A percentile compares a stretch with the other conserved stretches of the same genome.
phyloP scores from a whole-genome alignment of 2,113 vertebrate genomes.

The Phaethon lepturus region DNA sequence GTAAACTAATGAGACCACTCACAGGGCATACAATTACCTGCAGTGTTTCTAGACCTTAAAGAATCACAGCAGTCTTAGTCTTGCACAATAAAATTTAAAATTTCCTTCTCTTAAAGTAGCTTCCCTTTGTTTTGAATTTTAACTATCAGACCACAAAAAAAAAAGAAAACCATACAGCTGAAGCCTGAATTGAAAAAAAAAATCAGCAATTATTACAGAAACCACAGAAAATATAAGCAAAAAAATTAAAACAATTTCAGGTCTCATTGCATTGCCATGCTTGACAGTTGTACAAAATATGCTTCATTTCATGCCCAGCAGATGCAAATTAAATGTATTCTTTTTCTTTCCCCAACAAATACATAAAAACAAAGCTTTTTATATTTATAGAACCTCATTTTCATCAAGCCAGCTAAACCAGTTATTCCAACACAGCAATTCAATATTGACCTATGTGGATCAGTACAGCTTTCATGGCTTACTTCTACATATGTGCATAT shows the following conservation, averaged over 20 bases:
- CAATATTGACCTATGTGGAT: background rate
- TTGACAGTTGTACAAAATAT: background rate
- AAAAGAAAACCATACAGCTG: background rate
- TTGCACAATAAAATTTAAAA: background rate
- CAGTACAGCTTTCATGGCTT: background rate
- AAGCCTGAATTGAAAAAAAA: background rate
- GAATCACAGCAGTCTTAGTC: background rate
- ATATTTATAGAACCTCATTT: background rate
- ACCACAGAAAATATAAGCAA: background rate
- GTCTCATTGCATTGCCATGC: background rate
- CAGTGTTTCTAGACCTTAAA: background rate
- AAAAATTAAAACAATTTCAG: background rate
- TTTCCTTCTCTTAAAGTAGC: background rate
- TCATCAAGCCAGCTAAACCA: background rate
- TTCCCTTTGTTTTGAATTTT: background rate
- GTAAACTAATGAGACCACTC: constrained; percentile 18
- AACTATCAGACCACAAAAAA: background rate
- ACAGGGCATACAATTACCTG: background rate
- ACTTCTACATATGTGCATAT: background rate
- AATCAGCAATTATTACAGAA: background rate
- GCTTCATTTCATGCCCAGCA: background rate
- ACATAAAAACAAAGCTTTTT: background rate
- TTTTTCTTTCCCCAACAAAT: background rate
- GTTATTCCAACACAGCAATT: background rate
- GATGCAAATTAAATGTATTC: background rate